Evolutionary conservation across 2,113 vertebrate genomes (phyloP).

Genomic region (Prunella himalayana): DNA sequence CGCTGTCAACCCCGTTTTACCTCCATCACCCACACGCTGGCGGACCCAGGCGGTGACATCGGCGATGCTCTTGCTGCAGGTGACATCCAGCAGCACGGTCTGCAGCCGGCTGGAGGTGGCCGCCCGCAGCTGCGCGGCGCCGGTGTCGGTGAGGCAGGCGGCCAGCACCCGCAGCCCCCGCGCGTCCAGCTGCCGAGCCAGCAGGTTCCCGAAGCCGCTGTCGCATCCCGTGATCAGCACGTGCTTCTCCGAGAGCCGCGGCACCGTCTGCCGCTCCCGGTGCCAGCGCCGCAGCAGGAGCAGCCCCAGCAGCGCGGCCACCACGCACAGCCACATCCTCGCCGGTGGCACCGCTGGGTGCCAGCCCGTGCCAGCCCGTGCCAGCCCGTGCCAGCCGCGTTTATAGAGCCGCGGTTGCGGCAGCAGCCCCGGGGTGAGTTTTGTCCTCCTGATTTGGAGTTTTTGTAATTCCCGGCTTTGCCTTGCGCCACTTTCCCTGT

Average conservation of each 20-base stretch:
- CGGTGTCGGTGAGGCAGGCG: slow-evolving; percentile 77
- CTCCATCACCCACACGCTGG: slow-evolving; percentile 73
- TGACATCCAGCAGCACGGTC: slow-evolving; percentile 70
- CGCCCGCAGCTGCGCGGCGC: slow-evolving; percentile 68
- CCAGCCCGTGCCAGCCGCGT: accelerated
- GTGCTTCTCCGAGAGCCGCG: slow-evolving; percentile 67
- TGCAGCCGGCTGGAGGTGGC: slow-evolving; percentile 70
- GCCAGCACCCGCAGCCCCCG: slow-evolving; percentile 80
- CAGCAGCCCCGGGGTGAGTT: accelerated
- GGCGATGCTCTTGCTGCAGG: slow-evolving; percentile 63
- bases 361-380: accelerated
- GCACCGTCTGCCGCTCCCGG: slow-evolving; percentile 11
- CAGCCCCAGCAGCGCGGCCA: background rate
- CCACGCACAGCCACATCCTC: background rate
- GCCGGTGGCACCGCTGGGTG: accelerated
- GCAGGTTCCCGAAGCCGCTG: slow-evolving; percentile 83
- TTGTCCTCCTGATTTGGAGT: accelerated
- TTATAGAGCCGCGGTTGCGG: background rate
- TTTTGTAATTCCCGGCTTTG: accelerated
- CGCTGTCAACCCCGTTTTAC: background rate
- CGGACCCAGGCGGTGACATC: slow-evolving; percentile 70
- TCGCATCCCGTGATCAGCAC: slow-evolving; percentile 90
- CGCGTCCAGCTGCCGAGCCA: slow-evolving; percentile 65
- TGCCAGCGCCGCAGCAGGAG: background rate
- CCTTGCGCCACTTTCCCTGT: accelerated